Base-by-base conservation (phyloP, 1,140 invertebrate genomes). In the Trachymyrmex septentrionalis region DNA sequence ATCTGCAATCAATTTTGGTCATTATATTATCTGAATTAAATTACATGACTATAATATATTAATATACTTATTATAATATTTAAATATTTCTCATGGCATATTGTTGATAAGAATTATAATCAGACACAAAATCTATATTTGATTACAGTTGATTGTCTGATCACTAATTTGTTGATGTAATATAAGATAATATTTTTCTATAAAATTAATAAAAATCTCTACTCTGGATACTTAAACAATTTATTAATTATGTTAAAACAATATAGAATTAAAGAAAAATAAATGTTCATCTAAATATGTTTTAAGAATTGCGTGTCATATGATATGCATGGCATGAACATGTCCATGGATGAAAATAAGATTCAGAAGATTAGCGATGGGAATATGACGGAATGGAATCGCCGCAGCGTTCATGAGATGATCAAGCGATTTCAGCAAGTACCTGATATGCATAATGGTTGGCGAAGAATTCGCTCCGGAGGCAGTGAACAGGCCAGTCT, bases 391-490 rank as follows among this genome's bases (percentile, higher is more conserved):
- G 90, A 91, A 14, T 94, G 93, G 93, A 90, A 85, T 59, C 85
- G 92, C 57, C 89, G 94, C 9, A 94, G 93, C 67, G 94, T 94
- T 3, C 94, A 94, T 55, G 94, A 94, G 67, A 94, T 94, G 92
- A 94, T 94, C 44, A 94, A 94, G 64, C 85, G 93, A 55, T 94
- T 94, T 90, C 94, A 94, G 67, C 93, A 94, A 88, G 91, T 93
- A 71, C 94, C 93, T 61, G 92, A 93, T 38, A 92, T 93, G 85
- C 93, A 94, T 76, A 92, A 92, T 73, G 91, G 93, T 5, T 93
- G 93, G 92, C 86, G 90, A 55, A 80, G 80, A 27, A 72, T 89
- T 16, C 88, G 88, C 67, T 93, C 93, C 0, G 91, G 88, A 50
- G 92, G 82, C 44, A 93, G 90, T 86, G 93, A 93, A 57, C 89